Evolutionary conservation across 2,797 vertebrate species (phyloP), one percentile per base, ranked within the genome.

Genomic region (Trachurus trachurus): DNA sequence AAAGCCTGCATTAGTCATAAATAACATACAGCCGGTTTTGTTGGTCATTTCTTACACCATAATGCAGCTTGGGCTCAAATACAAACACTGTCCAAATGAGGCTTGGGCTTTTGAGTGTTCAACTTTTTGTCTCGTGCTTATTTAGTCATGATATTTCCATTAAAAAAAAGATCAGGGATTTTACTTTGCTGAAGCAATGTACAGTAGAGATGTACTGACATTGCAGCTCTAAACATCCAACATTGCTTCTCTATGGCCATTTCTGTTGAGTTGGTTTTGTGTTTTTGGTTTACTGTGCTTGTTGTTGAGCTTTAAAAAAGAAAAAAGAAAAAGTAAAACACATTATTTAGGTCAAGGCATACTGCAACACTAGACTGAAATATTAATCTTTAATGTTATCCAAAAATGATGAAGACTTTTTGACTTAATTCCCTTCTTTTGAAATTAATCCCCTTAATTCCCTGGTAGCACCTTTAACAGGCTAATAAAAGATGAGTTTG

Each of bases 1-100:
- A 77, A 81, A 72, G 39, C 13, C 16, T 4, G 6, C 10, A 70
- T 63, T 16, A 15, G 61, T 77, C 53, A 68, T 29, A 75, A 68
- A 70, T 34, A 69, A 47, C 37, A 57, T 65, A 31, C 61, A 81
- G 66, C 47, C 37, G 6, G 9, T 9, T 1, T 49, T 44, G 13
- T 22, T 40, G 70, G 40, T 64, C 22, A 74, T 67, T 66, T 73
- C 10, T 21, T 22, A 57, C 8, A 17, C 9, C 34, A 16, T 3
- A 10, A 9, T 40, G 2, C 12, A 3, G 40, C 12, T 42, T 13
- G 40, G 34, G 6, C 34, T 42, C 60, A 19, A 29, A 26, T 45
- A 16, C 16, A 45, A 62, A 5, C 9, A n/a, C 4, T 19, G 22
- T 31, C 16, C 0, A 15, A n/a, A 40, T 21, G 19, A 15, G 16